Percentiles rank a stretch among this genome's conserved stretches.
phyloP scores from a whole-genome alignment of 2,797 vertebrate genomes.

The Otolemur crassicaudatus region DNA sequence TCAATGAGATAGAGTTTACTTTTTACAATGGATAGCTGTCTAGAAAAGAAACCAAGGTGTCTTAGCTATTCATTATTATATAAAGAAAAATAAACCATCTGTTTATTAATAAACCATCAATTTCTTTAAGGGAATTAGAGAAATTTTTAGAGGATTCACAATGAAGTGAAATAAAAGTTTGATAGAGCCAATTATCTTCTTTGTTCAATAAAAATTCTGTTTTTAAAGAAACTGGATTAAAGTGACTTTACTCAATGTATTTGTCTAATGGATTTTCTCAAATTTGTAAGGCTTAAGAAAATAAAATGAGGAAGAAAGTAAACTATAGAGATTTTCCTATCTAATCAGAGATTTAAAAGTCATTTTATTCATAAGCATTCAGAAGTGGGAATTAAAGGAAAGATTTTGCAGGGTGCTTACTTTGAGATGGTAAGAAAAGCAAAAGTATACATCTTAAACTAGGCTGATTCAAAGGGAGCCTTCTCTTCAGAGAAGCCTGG shows the following conservation, averaged over 20 bases:
- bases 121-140: conserved; percentile 21
- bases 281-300: conserved; percentile 65
- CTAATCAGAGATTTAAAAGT: conserved; percentile 61
- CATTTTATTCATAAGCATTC: conserved; percentile 45
- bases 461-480: not conserved
- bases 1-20: conserved; percentile 55
- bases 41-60: not conserved
- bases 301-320: conserved; percentile 59
- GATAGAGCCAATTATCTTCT: conserved; percentile 37
- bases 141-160: conserved; percentile 48
- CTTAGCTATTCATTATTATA: not conserved
- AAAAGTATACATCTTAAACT: not conserved
- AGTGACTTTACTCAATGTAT: conserved; percentile 10
- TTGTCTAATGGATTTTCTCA: conserved; percentile 58
- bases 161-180: conserved; percentile 47
- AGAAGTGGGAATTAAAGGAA: not conserved
- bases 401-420: not conserved
- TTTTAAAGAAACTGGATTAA: conserved; percentile 34
- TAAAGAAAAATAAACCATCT: conserved; percentile 46
- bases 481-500: not conserved
- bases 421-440: not conserved
- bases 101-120: not conserved
- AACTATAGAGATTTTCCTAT: conserved; percentile 56
- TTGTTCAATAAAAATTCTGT: conserved; percentile 62
- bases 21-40: not conserved